Percentiles rank a stretch among this genome's conserved stretches.
Evolutionary conservation across 2,797 vertebrate species (phyloP).

Genomic region (Gouania willdenowi): DNA sequence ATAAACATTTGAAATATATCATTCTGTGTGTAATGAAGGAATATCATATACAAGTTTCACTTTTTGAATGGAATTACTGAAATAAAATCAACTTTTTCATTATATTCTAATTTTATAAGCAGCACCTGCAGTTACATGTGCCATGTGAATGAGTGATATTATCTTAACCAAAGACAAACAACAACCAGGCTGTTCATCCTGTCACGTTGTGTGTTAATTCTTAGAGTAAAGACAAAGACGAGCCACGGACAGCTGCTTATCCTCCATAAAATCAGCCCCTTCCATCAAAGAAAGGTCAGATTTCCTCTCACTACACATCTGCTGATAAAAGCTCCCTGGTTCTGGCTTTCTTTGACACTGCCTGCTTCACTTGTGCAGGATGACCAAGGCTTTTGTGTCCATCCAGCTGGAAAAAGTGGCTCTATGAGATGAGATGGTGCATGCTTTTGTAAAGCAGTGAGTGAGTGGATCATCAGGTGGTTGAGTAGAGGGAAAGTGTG

Average conservation of each 20-base stretch:
- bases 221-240: conserved; percentile 24
- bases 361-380: conserved; percentile 41
- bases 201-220: not conserved
- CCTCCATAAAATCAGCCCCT: conserved; percentile 5
- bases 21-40: no score
- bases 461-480: conserved; percentile 50
- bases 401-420: conserved; percentile 76
- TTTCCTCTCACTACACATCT: not conserved
- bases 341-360: not conserved
- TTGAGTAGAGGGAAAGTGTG: conserved; percentile 6
- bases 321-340: not conserved
- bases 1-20: no score
- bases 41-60: no score
- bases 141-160: no score
- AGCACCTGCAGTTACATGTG: no score
- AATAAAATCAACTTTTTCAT: no score
- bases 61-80: no score
- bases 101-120: no score
- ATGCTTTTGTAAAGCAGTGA: conserved; percentile 65
- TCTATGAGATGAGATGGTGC: conserved; percentile 69
- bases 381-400: conserved; percentile 73
- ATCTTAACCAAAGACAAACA: no score
- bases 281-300: conserved; percentile 52
- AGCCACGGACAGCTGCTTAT: conserved; percentile 9
- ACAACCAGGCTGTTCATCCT: no score